These are phyloP conservation scores for Phymatocera aterrima DNA, from an alignment of 2,888 invertebrate species.

Conservation along the genomic window DNA sequence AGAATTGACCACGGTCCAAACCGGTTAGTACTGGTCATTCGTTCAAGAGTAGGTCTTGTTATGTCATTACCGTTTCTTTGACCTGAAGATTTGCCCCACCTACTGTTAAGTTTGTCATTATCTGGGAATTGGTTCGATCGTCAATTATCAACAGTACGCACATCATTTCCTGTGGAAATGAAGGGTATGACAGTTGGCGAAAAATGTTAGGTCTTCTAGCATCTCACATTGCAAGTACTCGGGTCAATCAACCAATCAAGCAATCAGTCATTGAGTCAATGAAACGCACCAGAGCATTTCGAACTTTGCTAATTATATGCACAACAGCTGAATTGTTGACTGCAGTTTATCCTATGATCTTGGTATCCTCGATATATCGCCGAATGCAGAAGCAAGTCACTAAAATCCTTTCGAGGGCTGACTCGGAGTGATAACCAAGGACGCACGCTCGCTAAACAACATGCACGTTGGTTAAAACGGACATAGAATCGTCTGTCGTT, in stretches of 20 bases:
- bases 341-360: background rate
- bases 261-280: too few relatives aligned
- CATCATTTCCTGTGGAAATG: background rate
- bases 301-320: background rate
- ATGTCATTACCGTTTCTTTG: slow-evolving; percentile 30
- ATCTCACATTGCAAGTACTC: background rate
- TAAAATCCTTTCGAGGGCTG: background rate
- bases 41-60: slow-evolving; percentile 24
- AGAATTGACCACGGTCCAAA: slow-evolving; percentile 33
- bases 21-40: slow-evolving; percentile 22
- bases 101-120: background rate
- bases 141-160: background rate
- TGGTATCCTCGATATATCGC: background rate
- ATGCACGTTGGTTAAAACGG: background rate
- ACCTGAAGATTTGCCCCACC: background rate
- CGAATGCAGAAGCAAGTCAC: background rate
- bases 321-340: background rate
- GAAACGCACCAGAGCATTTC: background rate
- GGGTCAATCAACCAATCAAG: background rate
- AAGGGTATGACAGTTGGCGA: background rate
- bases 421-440: background rate
- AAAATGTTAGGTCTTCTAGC: background rate
- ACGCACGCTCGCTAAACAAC: background rate
- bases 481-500: slow-evolving; percentile 26
- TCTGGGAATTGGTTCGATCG: background rate